phyloP scores from a whole-genome alignment of 2,797 vertebrate genomes.

The Bovichtus diacanthus region DNA sequence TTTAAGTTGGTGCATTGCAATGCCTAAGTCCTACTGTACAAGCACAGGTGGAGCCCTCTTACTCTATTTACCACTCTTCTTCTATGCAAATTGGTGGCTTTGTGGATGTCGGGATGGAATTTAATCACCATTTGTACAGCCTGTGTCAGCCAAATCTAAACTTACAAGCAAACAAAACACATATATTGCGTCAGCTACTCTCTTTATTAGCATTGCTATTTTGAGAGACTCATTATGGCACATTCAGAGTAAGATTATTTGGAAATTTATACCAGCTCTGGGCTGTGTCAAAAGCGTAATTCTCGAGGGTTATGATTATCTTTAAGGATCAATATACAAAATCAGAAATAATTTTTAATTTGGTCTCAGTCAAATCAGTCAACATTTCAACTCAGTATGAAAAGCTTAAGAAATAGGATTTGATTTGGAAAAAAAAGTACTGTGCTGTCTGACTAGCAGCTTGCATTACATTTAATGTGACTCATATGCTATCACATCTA shows the following conservation, averaged over 20 bases:
- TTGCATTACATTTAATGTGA: constrained; percentile 12
- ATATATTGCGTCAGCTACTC: not conserved
- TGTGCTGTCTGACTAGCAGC: not conserved
- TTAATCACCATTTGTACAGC: not conserved
- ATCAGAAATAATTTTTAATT: constrained; percentile 20
- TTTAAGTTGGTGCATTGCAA: not conserved
- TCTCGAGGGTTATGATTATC: constrained; percentile 23
- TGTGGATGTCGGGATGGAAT: not conserved
- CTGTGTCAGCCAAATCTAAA: not conserved
- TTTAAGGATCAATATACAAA: constrained; percentile 29
- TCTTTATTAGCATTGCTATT: not conserved
- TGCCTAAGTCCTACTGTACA: not conserved
- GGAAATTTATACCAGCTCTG: not conserved
- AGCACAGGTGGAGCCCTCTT: not conserved
- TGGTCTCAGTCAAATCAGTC: constrained; percentile 10
- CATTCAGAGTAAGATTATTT: not conserved
- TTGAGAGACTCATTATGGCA: not conserved
- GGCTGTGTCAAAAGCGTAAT: not conserved
- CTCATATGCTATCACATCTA: not conserved
- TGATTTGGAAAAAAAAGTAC: not conserved
- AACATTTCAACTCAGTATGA: constrained; percentile 4
- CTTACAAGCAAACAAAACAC: not conserved
- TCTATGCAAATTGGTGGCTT: not conserved
- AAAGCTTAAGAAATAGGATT: not conserved
- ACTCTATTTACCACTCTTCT: not conserved